phyloP scores from a whole-genome alignment of 2,797 vertebrate species.

The Streptopelia turtur region DNA sequence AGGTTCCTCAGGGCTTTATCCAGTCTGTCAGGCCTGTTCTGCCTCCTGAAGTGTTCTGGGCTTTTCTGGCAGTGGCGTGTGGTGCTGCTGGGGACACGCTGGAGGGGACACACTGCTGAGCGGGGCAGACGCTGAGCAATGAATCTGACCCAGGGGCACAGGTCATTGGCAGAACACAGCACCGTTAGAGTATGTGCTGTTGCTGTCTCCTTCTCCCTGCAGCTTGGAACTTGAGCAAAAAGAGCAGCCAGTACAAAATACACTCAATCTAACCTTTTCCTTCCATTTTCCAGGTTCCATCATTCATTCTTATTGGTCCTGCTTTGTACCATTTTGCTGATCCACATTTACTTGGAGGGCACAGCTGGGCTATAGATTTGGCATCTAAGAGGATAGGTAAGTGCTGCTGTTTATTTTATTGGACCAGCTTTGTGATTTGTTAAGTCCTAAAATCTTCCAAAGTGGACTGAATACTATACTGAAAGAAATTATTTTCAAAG shows the following conservation, averaged over 20 bases:
- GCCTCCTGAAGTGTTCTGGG: background rate
- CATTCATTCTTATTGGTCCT: background rate
- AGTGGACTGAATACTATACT: background rate
- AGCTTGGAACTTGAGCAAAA: background rate
- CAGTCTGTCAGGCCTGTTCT: background rate
- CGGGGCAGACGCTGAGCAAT: background rate
- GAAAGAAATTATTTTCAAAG: background rate
- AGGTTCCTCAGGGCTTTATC: background rate
- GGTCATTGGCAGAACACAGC: background rate
- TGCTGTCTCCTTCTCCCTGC: background rate
- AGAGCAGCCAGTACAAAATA: background rate
- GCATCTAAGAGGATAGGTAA: background rate
- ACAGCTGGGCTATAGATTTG: background rate
- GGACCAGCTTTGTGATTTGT: background rate
- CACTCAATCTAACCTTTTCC: background rate
- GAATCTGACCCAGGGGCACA: background rate
- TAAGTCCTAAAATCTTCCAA: background rate
- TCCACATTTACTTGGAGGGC: background rate
- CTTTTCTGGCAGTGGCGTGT: accelerated
- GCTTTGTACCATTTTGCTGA: background rate
- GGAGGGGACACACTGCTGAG: background rate
- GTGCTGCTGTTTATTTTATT: slow-evolving; percentile 12
- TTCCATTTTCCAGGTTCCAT: background rate
- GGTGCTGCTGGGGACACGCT: background rate
- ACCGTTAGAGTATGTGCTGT: background rate